These are phyloP conservation scores for Cheilosia impressa DNA, from an alignment of 2,888 invertebrate genomes.

Conservation along the genomic window DNA sequence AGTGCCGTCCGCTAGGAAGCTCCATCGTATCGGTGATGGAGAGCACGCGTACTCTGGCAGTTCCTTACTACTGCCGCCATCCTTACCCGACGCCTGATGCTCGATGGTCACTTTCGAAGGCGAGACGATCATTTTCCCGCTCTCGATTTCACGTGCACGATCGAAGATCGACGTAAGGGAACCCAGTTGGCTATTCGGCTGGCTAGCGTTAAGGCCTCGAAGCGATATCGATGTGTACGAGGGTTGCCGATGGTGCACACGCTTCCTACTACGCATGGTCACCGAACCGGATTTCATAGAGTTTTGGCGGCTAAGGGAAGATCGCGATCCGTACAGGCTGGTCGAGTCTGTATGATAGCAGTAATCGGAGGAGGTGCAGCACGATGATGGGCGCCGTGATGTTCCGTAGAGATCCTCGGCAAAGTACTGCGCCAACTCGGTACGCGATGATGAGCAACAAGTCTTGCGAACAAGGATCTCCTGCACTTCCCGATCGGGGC, in stretches of 20 bases:
- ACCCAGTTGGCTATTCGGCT: conserved; percentile 81
- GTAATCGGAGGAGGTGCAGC: conserved; percentile 83
- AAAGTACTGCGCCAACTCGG: conserved; percentile 83
- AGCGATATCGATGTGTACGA: conserved; percentile 82
- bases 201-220: conserved; percentile 81
- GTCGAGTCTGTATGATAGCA: conserved; percentile 83
- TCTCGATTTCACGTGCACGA: conserved; percentile 79
- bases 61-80: conserved; percentile 80
- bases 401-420: conserved; percentile 83
- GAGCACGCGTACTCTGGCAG: conserved; percentile 83
- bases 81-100: conserved; percentile 80
- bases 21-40: conserved; percentile 84
- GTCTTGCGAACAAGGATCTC: conserved; percentile 82
- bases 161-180: conserved; percentile 83
- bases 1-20: conserved; percentile 81
- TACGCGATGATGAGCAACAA: conserved; percentile 81
- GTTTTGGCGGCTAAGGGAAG: conserved; percentile 83
- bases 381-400: conserved; percentile 81
- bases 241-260: conserved; percentile 81
- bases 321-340: conserved; percentile 83
- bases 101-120: conserved; percentile 80
- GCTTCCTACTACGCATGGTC: conserved; percentile 80
- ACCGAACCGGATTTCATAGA: conserved; percentile 83
- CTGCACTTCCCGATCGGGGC: conserved; percentile 82
- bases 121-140: conserved; percentile 78